phyloP scores from a whole-genome alignment of 2,113 vertebrate genomes.

The Anolis carolinensis region DNA sequence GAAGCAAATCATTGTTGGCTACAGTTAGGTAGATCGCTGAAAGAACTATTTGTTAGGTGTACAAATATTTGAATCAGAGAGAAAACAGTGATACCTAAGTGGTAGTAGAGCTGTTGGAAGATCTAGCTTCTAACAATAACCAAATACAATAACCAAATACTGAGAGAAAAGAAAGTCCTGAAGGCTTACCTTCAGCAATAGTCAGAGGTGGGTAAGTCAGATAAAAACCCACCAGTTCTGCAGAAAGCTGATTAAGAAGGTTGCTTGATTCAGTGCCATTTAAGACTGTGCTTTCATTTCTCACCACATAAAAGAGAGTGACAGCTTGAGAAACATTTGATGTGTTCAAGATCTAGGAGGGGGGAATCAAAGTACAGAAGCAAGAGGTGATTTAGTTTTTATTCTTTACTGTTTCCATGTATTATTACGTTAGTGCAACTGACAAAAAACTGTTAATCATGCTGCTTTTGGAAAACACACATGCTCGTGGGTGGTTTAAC shows the following conservation, averaged over 20 bases:
- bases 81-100: background rate
- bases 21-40: background rate
- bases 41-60: background rate
- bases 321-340: conserved; percentile 86
- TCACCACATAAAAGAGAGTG: conserved; percentile 90
- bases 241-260: conserved; percentile 92
- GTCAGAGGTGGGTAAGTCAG: conserved; percentile 94
- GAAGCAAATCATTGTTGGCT: background rate
- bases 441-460: conserved; percentile 26
- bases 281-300: conserved; percentile 85
- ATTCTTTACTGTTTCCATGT: background rate
- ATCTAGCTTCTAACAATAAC: background rate
- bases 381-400: conserved; percentile 2
- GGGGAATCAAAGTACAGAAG: conserved; percentile 55
- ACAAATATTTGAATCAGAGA: background rate
- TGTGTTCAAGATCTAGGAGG: conserved; percentile 87
- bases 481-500: conserved; percentile 26
- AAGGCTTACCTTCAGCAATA: conserved; percentile 91
- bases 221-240: conserved; percentile 98
- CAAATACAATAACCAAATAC: background rate
- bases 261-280: conserved; percentile 92
- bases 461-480: conserved; percentile 13
- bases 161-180: background rate
- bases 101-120: background rate
- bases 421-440: background rate